A percentile compares a stretch with the other conserved stretches of the same genome.
These are phyloP conservation scores for Actinernus sp. DNA, from an alignment of 92 coral and sea anemone species.

Conservation along the genomic window DNA sequence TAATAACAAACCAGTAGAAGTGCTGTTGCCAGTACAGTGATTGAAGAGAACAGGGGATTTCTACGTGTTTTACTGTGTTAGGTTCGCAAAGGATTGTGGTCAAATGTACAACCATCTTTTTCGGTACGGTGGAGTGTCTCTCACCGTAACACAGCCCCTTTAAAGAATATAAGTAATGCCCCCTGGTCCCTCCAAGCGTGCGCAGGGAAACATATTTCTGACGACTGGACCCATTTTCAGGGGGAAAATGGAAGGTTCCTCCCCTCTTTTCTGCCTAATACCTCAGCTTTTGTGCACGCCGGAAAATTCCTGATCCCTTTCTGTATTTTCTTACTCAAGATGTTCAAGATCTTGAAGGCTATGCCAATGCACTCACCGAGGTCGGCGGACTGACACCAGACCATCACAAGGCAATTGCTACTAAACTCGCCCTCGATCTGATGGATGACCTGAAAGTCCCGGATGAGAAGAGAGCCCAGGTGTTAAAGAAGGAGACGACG, in stretches of 20 bases:
- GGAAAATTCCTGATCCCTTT: background rate
- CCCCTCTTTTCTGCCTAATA: background rate
- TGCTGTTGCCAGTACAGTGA: no score
- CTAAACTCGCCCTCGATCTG: constrained; percentile 89
- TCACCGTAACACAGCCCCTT: no score
- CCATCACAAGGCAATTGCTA: constrained; percentile 90
- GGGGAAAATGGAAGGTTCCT: background rate
- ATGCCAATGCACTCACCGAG: constrained; percentile 88
- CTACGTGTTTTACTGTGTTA: no score
- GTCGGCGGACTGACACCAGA: constrained; percentile 88
- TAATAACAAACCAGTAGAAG: no score
- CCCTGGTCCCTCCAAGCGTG: no score
- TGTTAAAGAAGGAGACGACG: constrained; percentile 79
- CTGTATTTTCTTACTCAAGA: constrained; percentile 28
- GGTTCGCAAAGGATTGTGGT: no score
- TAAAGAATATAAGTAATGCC: no score
- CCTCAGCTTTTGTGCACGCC: background rate
- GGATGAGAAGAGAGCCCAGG: constrained; percentile 49
- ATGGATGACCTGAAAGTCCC: constrained; percentile 85
- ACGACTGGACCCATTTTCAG: background rate
- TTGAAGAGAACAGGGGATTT: no score
- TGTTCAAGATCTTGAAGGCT: constrained; percentile 86
- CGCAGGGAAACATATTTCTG: background rate
- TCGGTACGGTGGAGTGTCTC: no score
- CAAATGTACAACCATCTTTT: no score